phyloP scores from a whole-genome alignment of 2,113 vertebrate species.

The Phrynosoma platyrhinos region DNA sequence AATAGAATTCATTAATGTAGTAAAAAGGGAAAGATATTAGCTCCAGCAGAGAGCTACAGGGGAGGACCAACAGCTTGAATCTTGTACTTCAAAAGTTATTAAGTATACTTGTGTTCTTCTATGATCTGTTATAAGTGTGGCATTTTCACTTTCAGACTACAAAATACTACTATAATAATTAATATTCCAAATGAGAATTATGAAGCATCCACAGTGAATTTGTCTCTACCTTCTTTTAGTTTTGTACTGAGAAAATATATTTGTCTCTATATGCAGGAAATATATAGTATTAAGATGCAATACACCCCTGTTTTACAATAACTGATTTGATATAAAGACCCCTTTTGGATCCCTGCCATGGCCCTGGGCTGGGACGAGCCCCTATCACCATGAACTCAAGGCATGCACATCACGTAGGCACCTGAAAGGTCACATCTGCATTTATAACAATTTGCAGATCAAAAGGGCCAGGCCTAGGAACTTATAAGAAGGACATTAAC shows the following conservation, averaged over 20 bases:
- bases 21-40: slow-evolving; percentile 13
- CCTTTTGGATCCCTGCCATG: too few relatives aligned
- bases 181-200: slow-evolving; percentile 11
- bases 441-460: too few relatives aligned
- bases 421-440: too few relatives aligned
- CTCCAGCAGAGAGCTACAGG: not conserved
- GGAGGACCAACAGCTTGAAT: slow-evolving; percentile 38
- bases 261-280: not conserved
- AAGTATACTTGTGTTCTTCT: slow-evolving; percentile 24
- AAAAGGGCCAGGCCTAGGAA: too few relatives aligned
- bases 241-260: too few relatives aligned
- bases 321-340: too few relatives aligned
- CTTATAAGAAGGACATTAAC: too few relatives aligned
- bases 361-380: too few relatives aligned
- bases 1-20: slow-evolving; percentile 25
- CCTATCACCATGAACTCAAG: too few relatives aligned
- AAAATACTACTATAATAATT: not conserved
- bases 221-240: too few relatives aligned
- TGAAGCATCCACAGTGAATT: not conserved
- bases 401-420: too few relatives aligned
- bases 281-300: not conserved
- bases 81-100: slow-evolving; percentile 9
- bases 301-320: too few relatives aligned
- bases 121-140: not conserved
- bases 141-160: not conserved